phyloP scores from a whole-genome alignment of 2,797 vertebrate species.

The Mycteria americana region DNA sequence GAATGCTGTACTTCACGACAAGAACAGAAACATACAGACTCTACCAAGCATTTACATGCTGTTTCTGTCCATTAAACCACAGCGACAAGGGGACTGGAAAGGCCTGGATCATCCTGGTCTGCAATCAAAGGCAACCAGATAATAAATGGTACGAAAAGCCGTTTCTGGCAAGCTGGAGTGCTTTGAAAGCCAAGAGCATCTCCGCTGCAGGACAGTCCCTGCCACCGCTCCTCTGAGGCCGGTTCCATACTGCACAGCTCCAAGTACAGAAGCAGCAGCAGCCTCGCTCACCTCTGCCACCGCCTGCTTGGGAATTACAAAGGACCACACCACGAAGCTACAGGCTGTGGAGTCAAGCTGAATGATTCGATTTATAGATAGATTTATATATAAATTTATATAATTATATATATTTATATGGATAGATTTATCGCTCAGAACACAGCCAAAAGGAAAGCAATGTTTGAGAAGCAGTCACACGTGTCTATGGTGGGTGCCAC shows the following conservation, averaged over 20 bases:
- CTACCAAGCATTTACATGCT: too few relatives aligned
- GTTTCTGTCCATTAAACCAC: neutral
- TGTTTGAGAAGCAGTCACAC: neutral
- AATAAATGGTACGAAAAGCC: neutral
- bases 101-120: neutral
- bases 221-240: neutral
- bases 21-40: neutral
- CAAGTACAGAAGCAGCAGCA: neutral
- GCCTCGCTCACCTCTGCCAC: too few relatives aligned
- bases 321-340: neutral
- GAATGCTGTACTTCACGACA: neutral
- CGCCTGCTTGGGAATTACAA: neutral
- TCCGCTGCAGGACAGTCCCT: neutral
- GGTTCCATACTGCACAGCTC: neutral
- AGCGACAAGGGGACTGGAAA: neutral
- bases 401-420: neutral
- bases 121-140: neutral
- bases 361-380: neutral
- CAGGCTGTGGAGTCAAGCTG: neutral
- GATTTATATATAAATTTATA: too few relatives aligned
- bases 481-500: accelerated
- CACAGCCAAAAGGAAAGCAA: neutral
- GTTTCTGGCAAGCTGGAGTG: neutral
- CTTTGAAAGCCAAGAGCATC: neutral
- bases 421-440: neutral